These are phyloP conservation scores for Dascyllus trimaculatus DNA, from an alignment of 2,113 vertebrate species.

Conservation along the genomic window DNA sequence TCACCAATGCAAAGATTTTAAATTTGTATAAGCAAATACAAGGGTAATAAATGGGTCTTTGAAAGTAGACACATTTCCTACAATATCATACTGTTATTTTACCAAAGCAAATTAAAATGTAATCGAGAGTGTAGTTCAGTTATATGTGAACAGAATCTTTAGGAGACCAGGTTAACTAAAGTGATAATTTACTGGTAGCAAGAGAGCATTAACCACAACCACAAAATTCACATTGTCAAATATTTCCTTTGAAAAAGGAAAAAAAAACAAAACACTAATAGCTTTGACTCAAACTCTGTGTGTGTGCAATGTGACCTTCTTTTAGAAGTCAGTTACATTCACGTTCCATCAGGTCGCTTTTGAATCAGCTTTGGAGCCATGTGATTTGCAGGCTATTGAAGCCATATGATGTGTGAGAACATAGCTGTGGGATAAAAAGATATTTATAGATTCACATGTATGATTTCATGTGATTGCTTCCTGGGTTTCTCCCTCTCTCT, in stretches of 20 bases:
- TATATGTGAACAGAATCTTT: too few relatives aligned
- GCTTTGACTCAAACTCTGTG: slow-evolving; percentile 12
- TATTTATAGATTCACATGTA: slow-evolving; percentile 65
- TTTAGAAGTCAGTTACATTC: neutral
- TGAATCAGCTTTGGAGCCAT: slow-evolving; percentile 28
- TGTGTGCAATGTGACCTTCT: slow-evolving; percentile 1
- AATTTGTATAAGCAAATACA: too few relatives aligned
- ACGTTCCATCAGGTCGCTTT: slow-evolving; percentile 16
- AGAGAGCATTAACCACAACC: too few relatives aligned
- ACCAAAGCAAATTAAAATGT: too few relatives aligned
- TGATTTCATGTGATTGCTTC: slow-evolving; percentile 42
- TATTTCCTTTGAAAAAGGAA: neutral
- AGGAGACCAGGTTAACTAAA: too few relatives aligned
- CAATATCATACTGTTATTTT: too few relatives aligned
- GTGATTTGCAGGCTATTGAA: slow-evolving; percentile 46
- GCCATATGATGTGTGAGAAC: slow-evolving; percentile 68
- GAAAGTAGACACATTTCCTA: too few relatives aligned
- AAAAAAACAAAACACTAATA: neutral
- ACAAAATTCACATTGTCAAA: neutral
- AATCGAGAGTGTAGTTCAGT: too few relatives aligned
- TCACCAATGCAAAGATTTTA: too few relatives aligned
- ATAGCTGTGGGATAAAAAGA: slow-evolving; percentile 43
- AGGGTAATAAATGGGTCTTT: too few relatives aligned
- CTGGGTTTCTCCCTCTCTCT: neutral
- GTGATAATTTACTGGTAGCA: too few relatives aligned